These are phyloP conservation scores for Caenorhabditis sinica DNA, from an alignment of 2,888 invertebrate species.

Conservation along the genomic window DNA sequence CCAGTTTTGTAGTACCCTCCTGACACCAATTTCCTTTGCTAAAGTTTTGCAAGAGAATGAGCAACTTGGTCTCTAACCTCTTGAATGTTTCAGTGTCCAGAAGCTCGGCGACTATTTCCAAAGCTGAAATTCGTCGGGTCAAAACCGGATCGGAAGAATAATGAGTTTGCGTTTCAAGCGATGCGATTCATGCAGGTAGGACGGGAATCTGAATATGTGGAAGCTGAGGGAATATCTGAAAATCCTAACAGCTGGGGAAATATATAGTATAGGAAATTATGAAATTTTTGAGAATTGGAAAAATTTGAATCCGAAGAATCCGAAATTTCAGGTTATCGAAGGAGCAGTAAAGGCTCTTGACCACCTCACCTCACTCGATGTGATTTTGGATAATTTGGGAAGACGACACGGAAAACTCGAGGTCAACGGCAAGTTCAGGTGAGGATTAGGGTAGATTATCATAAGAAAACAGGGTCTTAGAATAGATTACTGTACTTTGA, in stretches of 20 bases:
- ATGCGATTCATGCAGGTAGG: conserved; percentile 79
- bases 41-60: conserved; percentile 12
- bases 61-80: not conserved
- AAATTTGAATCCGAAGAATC: not conserved
- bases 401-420: conserved; percentile 80
- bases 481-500: not conserved
- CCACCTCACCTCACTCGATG: conserved; percentile 72
- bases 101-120: conserved; percentile 77
- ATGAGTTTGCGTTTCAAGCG: conserved; percentile 80
- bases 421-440: conserved; percentile 73
- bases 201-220: not conserved
- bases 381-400: conserved; percentile 80
- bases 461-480: too few relatives aligned
- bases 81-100: conserved; percentile 74
- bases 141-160: conserved; percentile 75
- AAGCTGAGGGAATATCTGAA: not conserved
- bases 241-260: too few relatives aligned
- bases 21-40: conserved; percentile 38
- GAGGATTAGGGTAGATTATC: not conserved
- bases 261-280: too few relatives aligned
- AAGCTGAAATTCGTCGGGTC: conserved; percentile 75
- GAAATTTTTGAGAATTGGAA: too few relatives aligned
- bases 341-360: conserved; percentile 76
- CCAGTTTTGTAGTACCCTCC: conserved; percentile 3
- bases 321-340: conserved; percentile 75